Percentiles rank a stretch among this genome's conserved stretches.
phyloP scores from a whole-genome alignment of 2,797 vertebrate species.

The Anas bahamensis region DNA sequence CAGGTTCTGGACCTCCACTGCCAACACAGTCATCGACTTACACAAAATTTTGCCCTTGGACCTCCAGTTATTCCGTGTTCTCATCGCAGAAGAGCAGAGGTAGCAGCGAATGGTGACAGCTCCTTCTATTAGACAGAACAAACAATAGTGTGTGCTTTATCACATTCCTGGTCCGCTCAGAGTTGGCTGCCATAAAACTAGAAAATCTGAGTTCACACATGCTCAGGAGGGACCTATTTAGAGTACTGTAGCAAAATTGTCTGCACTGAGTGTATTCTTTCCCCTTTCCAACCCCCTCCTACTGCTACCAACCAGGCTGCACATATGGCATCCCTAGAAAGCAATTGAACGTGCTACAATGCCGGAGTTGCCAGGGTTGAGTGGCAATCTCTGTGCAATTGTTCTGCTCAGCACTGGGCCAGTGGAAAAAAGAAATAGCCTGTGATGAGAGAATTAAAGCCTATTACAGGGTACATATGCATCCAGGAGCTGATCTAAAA shows the following conservation, averaged over 20 bases:
- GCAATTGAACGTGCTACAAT: not conserved
- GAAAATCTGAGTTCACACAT: not conserved
- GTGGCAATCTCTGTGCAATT: conserved; percentile 63
- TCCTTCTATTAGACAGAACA: not conserved
- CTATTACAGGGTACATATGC: conserved; percentile 6
- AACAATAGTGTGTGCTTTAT: not conserved
- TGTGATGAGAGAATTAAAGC: conserved; percentile 62
- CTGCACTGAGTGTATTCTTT: not conserved
- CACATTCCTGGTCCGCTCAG: not conserved
- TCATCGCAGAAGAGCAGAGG: not conserved
- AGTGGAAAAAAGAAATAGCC: conserved; percentile 26
- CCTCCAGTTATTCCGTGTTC: not conserved
- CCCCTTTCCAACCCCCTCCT: conserved; percentile 25
- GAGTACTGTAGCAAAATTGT: not conserved
- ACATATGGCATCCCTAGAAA: conserved; percentile 66
- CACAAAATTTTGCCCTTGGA: not conserved
- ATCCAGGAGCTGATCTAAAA: not conserved
- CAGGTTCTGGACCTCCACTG: not conserved
- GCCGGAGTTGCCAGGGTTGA: conserved; percentile 43
- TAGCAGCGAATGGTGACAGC: not conserved
- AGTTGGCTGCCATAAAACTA: not conserved
- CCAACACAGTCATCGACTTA: not conserved
- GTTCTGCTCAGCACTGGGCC: conserved; percentile 48
- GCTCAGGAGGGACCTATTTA: not conserved
- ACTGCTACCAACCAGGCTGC: conserved; percentile 15